Base-by-base conservation (phyloP, 2,113 vertebrate genomes). In the Numida meleagris region DNA sequence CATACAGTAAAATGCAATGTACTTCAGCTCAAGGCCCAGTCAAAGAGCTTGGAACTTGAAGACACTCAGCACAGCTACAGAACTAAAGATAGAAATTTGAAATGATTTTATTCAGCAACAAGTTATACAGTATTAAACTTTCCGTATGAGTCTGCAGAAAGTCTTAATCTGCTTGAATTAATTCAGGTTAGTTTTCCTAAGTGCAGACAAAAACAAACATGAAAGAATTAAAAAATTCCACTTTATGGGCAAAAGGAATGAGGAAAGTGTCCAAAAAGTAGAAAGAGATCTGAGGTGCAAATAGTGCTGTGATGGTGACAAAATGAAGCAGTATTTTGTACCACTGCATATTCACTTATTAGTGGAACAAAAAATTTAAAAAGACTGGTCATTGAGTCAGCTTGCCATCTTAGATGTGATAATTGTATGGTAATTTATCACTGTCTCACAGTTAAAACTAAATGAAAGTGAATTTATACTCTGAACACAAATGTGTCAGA, bases 381-480 rank as follows among this genome's bases (percentile, higher is more conserved):
- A 87, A 86, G 73, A 81, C 63, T 82, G 93, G 86, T 95, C 89
- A 86, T 43, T 88, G 34, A 67, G 85, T 93, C 62, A 89, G n/a
- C n/a, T 76, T 93, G 62, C 4, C 53, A 77, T 82, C 94, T 91
- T 61, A 67, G 75, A 93, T 5, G 4, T 68, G 50, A 67, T 96
- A 94, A 90, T 96, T 96, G 58, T 82, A 87, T 12, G 50, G 83
- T 70, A 94, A 94, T 94, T 96, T 79, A 88, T 92, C 89, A 87
- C 72, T 95, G 84, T 82, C 86, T 74, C 70, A 63, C 50, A 88
- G 72, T 94, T 95, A 84, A 73, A 90, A 96, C 42, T 78, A 92
- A 82, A 83, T 82, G 59, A 91, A 92, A 91, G 43, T 72, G 72
- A 86, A 83, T 90, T 95, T 93, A 85, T 88, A 90, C 48, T 53